Evolutionary conservation across 2,888 invertebrate genomes (phyloP).

Genomic region (Harpalus rufipes): DNA sequence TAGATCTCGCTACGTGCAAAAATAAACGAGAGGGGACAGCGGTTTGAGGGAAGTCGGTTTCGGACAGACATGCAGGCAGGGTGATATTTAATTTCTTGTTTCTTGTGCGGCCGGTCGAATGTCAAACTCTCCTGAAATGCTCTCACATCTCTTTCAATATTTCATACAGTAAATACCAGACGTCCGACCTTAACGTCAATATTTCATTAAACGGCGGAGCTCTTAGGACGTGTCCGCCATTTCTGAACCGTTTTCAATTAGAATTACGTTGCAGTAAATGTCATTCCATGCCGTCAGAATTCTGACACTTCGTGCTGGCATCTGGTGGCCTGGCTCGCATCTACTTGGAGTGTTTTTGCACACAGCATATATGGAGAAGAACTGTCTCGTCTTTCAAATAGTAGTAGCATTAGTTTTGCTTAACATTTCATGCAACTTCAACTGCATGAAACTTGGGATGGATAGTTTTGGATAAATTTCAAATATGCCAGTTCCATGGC

Average conservation of each 20-base stretch:
- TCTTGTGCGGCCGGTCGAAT: constrained; percentile 62
- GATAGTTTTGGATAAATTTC: neutral
- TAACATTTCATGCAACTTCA: constrained; percentile 23
- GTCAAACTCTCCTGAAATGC: constrained; percentile 65
- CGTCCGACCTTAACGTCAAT: constrained; percentile 67
- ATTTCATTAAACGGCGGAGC: constrained; percentile 66
- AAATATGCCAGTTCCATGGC: neutral
- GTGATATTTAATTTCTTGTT: constrained; percentile 66
- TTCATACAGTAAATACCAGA: constrained; percentile 68
- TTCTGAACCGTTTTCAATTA: constrained; percentile 67
- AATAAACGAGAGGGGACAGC: neutral
- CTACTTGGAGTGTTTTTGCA: constrained; percentile 9
- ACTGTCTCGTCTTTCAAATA: constrained; percentile 4
- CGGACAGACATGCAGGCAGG: constrained; percentile 27
- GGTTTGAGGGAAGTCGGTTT: neutral
- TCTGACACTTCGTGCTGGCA: constrained; percentile 52
- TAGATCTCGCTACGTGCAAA: constrained; percentile 19
- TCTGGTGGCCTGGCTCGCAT: neutral
- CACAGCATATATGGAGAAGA: neutral
- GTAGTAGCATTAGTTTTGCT: neutral
- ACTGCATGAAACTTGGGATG: neutral
- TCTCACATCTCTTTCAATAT: constrained; percentile 67
- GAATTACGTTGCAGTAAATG: constrained; percentile 66
- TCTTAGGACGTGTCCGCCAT: constrained; percentile 65
- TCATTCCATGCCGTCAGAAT: constrained; percentile 49